Percentiles rank a stretch among this genome's conserved stretches.
Conservation (phyloP, 2,888 invertebrate genomes). For the Sminthurides aquaticus region DNA sequence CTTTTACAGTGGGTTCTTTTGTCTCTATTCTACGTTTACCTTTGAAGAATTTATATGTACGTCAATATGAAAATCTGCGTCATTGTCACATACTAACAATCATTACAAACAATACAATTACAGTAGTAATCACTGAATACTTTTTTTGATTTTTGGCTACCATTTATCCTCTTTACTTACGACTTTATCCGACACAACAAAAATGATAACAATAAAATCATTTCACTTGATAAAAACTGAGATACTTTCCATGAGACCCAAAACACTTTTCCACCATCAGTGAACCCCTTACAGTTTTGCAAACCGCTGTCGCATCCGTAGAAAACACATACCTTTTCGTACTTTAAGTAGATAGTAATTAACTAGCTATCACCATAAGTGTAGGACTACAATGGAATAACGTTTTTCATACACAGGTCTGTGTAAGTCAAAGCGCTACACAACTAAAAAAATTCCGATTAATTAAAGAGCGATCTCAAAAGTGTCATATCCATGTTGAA, state of each 20-base stretch:
- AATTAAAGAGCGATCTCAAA: background rate
- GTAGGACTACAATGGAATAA: background rate
- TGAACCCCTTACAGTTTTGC: slow-evolving; percentile 12
- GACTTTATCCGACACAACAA: slow-evolving; percentile 20
- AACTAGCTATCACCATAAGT: background rate
- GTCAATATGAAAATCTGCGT: slow-evolving; percentile 19
- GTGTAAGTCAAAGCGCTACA: background rate
- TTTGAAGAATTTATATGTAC: too few relatives aligned
- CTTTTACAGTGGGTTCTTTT: too few relatives aligned
- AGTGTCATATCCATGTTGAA: background rate
- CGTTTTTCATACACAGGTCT: background rate
- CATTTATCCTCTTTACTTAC: slow-evolving; percentile 10
- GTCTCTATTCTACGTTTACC: too few relatives aligned
- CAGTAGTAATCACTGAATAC: slow-evolving; percentile 19
- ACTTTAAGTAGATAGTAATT: background rate
- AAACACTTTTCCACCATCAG: slow-evolving; percentile 7
- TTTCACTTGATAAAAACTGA: slow-evolving; percentile 20
- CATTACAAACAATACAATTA: slow-evolving; percentile 18
- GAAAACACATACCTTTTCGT: background rate
- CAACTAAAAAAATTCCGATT: background rate
- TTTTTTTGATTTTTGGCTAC: slow-evolving; percentile 20
- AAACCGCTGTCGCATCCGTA: background rate
- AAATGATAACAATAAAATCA: slow-evolving; percentile 13
- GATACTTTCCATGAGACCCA: slow-evolving; percentile 26
- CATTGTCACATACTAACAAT: slow-evolving; percentile 15